These are phyloP conservation scores for Clanis bilineata DNA, from an alignment of 2,888 invertebrate genomes.

Conservation along the genomic window DNA sequence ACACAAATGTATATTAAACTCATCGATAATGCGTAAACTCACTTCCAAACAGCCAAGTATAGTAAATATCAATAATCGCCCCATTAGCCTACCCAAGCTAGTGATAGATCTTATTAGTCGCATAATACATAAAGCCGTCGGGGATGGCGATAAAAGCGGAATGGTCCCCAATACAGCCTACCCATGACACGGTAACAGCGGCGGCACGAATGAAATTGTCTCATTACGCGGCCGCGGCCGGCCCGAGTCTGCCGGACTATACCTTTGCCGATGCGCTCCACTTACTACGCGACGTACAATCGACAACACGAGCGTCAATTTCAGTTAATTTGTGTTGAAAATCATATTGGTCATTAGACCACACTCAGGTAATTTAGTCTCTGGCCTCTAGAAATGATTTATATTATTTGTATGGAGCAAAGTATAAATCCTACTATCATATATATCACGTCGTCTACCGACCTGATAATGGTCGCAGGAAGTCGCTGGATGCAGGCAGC, in stretches of 20 bases:
- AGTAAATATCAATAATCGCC: neutral
- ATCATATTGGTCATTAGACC: neutral
- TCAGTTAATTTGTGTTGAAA: conserved; percentile 11
- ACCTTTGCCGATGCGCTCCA: conserved; percentile 77
- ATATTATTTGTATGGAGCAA: too few relatives aligned
- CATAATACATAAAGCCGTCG: neutral
- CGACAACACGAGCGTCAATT: conserved; percentile 34
- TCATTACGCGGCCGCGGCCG: conserved; percentile 39
- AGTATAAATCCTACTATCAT: too few relatives aligned
- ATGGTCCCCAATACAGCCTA: neutral
- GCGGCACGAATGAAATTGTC: conserved; percentile 49
- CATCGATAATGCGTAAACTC: neutral
- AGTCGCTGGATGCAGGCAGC: too few relatives aligned
- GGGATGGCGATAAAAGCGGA: neutral
- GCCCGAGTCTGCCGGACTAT: conserved; percentile 56
- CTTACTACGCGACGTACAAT: conserved; percentile 52
- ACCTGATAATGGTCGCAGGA: too few relatives aligned
- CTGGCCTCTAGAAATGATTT: too few relatives aligned
- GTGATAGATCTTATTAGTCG: neutral
- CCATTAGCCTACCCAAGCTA: neutral
- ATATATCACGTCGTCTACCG: too few relatives aligned
- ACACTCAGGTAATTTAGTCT: too few relatives aligned
- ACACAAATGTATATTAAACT: too few relatives aligned
- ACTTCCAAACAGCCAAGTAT: neutral
- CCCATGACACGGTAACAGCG: conserved; percentile 10